Conservation (phyloP, 2,113 vertebrate genomes). For the Phyllopteryx taeniolatus region DNA sequence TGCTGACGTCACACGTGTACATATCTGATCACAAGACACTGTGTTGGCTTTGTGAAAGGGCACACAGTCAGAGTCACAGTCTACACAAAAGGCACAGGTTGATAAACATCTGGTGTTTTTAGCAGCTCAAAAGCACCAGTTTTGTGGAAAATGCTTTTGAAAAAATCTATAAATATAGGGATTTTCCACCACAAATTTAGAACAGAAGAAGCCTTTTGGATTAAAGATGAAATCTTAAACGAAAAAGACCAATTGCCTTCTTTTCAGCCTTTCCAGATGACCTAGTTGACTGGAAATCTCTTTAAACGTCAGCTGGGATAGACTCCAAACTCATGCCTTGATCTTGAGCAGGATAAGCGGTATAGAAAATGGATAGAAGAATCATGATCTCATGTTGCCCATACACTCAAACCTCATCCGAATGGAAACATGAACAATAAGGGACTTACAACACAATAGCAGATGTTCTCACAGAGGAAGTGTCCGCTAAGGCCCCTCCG, state of each 20-base stretch:
- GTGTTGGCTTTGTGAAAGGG: not conserved
- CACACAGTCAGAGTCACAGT: not conserved
- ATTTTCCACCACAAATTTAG: not conserved
- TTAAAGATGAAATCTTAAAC: not conserved
- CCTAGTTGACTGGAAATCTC: not conserved
- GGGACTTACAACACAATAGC: conserved; percentile 35
- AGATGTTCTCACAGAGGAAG: conserved; percentile 49
- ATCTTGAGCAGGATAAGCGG: not conserved
- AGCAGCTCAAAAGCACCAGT: not conserved
- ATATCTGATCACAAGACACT: not conserved
- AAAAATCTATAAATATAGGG: not conserved
- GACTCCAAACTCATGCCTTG: not conserved
- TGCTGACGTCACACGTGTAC: not conserved
- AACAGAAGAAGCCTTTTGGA: not conserved
- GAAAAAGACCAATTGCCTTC: not conserved
- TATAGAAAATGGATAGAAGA: not conserved
- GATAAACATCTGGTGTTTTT: not conserved
- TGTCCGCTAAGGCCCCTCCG: conserved; percentile 27
- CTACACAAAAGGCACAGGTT: not conserved
- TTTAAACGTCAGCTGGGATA: not conserved
- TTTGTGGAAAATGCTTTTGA: not conserved
- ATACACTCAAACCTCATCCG: conserved; percentile 5
- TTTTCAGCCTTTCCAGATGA: not conserved
- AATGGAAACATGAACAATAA: conserved; percentile 36
- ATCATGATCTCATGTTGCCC: conserved; percentile 4